Percentiles rank a stretch among this genome's conserved stretches.
These are phyloP conservation scores for Falcaria lacertinaria DNA, from an alignment of 2,888 invertebrate genomes.

Conservation along the genomic window DNA sequence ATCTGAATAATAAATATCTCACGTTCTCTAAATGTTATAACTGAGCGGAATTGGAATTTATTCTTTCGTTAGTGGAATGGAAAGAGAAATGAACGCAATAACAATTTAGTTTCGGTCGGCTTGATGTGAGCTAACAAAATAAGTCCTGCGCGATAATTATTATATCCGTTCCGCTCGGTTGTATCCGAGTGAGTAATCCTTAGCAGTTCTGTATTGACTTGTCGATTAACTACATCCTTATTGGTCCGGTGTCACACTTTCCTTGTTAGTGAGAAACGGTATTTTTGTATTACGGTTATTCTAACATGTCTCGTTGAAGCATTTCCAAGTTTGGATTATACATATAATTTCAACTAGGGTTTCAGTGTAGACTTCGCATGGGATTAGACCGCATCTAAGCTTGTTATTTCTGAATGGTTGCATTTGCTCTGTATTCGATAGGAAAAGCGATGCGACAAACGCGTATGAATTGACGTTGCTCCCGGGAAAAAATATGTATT, in stretches of 20 bases:
- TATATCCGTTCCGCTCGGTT: not conserved
- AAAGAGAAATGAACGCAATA: not conserved
- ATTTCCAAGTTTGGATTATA: too few relatives aligned
- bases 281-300: not conserved
- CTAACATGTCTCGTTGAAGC: too few relatives aligned
- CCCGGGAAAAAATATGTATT: too few relatives aligned
- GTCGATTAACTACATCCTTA: not conserved
- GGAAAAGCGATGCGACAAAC: too few relatives aligned
- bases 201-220: not conserved
- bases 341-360: too few relatives aligned
- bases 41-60: not conserved
- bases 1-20: slow-evolving; percentile 27
- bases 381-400: too few relatives aligned
- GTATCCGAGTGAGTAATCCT: not conserved
- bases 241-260: not conserved
- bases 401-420: too few relatives aligned
- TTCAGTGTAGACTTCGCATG: too few relatives aligned
- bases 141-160: not conserved
- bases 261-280: not conserved
- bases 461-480: too few relatives aligned
- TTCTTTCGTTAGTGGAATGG: too few relatives aligned
- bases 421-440: too few relatives aligned
- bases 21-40: too few relatives aligned
- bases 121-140: not conserved
- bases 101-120: not conserved